Evolutionary conservation across 2,888 invertebrate species (phyloP), one percentile per base, ranked within the genome.

Genomic region (Trichacis sp.): DNA sequence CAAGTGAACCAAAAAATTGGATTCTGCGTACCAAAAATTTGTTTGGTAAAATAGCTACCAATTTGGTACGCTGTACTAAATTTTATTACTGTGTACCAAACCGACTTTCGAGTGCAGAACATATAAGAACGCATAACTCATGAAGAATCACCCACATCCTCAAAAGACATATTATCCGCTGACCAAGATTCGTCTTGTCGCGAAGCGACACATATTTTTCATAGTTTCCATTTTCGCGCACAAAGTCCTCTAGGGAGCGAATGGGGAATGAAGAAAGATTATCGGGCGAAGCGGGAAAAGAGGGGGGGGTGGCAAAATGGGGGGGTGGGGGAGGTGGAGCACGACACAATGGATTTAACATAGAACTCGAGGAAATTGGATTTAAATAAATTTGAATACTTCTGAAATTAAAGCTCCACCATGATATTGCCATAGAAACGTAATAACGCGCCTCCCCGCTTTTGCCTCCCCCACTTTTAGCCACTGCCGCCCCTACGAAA

Each of bases 351-450:
- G 76, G 77, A 78, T 77, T 76, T 77, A 78, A 77, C 78, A 78
- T 76, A 76, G 76, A 77, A 77, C 74, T 74, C 74, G 73, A 76
- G 77, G 77, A 79, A 79, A 79, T 79, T 78, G 78, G 78, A 79
- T 79, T 79, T 81, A 78, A 82, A 82, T 77, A 78, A 79, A 81
- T 79, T 79, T 80, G 81, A 82, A 83, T 80, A 79, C 79, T 78
- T 80, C 74, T 80, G 79, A 82, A 82, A 82, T 80, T 80, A 82
- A 80, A 81, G 78, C 73, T 76, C 78, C 79, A 77, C 77, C 74
- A 75, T 76, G 76, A 79, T 76, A 77, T 77, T 77, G 76, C 76
- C 78, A 80, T 78, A 77, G 74, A 77, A 80, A 79, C 78, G 79
- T 80, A 82, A 81, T 74, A 77, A 77, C 77, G 73, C 68, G 73